These are phyloP conservation scores for Pseudoips prasinana DNA, from an alignment of 2,888 invertebrate genomes.

Conservation along the genomic window DNA sequence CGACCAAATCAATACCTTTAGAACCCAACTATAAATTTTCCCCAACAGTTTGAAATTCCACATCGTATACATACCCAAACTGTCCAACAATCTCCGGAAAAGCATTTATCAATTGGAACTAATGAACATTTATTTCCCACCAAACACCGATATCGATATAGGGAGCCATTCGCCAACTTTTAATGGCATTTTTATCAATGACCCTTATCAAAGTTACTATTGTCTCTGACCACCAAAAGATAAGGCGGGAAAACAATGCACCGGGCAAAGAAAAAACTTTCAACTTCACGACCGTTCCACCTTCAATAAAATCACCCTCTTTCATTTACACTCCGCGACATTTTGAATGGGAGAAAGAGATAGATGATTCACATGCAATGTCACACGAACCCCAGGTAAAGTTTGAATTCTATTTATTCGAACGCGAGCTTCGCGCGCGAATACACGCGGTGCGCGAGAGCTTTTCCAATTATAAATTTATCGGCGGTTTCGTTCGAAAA, in stretches of 20 bases:
- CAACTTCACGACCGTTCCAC: conserved; percentile 58
- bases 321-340: conserved; percentile 30
- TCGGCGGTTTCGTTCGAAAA: conserved; percentile 43
- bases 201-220: conserved; percentile 51
- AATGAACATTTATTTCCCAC: conserved; percentile 21
- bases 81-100: conserved; percentile 11
- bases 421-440: conserved; percentile 75
- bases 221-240: conserved; percentile 59
- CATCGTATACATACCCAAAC: conserved; percentile 5
- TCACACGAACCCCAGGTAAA: conserved; percentile 70
- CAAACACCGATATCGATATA: conserved; percentile 5
- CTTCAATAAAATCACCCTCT: conserved; percentile 51
- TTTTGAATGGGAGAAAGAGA: conserved; percentile 41
- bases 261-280: conserved; percentile 54
- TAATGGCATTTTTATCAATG: conserved; percentile 53
- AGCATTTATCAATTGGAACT: conserved; percentile 21
- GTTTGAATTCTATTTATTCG: conserved; percentile 64
- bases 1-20: too few relatives aligned
- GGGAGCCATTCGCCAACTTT: conserved; percentile 33
- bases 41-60: conserved; percentile 1
- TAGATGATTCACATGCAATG: conserved; percentile 50
- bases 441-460: conserved; percentile 63
- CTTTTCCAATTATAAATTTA: conserved; percentile 22
- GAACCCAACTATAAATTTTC: too few relatives aligned
- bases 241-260: conserved; percentile 70